Base-by-base conservation (phyloP, 2,797 vertebrate species). In the Centropyge bicolor region DNA sequence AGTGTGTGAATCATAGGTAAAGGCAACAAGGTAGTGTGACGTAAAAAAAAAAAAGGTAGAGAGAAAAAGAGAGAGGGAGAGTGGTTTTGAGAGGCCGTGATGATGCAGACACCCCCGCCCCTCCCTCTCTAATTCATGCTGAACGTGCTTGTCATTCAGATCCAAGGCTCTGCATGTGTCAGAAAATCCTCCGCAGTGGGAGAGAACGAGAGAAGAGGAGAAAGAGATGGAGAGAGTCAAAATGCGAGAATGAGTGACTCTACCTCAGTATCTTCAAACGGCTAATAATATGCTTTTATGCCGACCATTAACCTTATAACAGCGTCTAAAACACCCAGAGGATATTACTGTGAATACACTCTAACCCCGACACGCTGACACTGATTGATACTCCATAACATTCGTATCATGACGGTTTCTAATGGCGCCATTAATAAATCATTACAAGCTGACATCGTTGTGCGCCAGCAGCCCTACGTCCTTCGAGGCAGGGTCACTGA, bases 381-480 rank as follows among this genome's bases (percentile, higher is more conserved):
- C 63, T 73, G 84, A 81, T 17, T 48, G 71, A 87, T 72, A 48
- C 41, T 81, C 51, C 55, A 36, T 48, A 46, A 74, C 61, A 65
- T 4, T 69, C 61, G 74, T 67, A 82, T 84, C 75, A 54, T 83
- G 81, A 83, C 80, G 64, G 43, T 75, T 75, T 83, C 70, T 88
- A 92, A 92, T 89, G 81, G 82, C 45, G 31, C 71, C 70, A 84
- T 92, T 89, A 92, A 91, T 91, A 89, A 92, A 92, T 88, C 76
- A 91, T 87, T 88, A 78, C 74, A 24, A 24, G 41, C 76, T 60
- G 81, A 81, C 84, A 83, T 70, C n/a, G 45, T 59, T 35, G 78
- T 81, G 80, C 76, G 70, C 60, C 65, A 67, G 73, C 55, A 43
- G 4, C 27, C 27, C 2, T 31, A 52, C 80, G 78, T 85, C 72